These are phyloP conservation scores for Garra rufa DNA, from an alignment of 2,113 vertebrate genomes.

Conservation along the genomic window DNA sequence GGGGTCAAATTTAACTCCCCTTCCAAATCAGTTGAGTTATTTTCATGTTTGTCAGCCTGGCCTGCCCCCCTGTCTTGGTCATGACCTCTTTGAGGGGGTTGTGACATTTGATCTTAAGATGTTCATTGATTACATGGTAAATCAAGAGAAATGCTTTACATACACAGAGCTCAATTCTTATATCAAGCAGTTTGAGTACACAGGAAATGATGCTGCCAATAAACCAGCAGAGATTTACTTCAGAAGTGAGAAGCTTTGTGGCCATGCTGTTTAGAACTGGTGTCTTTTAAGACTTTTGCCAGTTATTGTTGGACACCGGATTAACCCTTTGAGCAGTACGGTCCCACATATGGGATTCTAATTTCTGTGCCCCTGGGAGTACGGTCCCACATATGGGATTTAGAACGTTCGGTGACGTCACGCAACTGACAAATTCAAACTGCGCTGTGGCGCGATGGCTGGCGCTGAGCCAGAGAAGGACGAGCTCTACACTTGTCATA, in stretches of 20 bases:
- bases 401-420: no score
- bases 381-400: no score
- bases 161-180: not conserved
- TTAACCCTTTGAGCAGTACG: no score
- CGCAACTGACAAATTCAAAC: no score
- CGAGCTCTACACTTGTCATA: no score
- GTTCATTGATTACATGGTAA: constrained; percentile 20
- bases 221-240: no score
- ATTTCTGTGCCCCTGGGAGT: no score
- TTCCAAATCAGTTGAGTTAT: not conserved
- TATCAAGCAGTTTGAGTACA: not conserved
- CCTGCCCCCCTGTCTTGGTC: not conserved
- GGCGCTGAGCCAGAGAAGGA: no score
- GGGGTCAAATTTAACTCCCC: not conserved
- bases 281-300: not conserved
- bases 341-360: no score
- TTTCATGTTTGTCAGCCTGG: constrained; percentile 16
- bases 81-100: not conserved
- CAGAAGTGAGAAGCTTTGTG: not conserved
- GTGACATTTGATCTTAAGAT: not conserved
- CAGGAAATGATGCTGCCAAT: not conserved
- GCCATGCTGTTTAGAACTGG: not conserved
- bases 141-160: constrained; percentile 13
- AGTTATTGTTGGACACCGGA: not conserved
- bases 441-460: no score